Conservation (phyloP, 2,797 vertebrate genomes). For the Choloepus didactylus region DNA sequence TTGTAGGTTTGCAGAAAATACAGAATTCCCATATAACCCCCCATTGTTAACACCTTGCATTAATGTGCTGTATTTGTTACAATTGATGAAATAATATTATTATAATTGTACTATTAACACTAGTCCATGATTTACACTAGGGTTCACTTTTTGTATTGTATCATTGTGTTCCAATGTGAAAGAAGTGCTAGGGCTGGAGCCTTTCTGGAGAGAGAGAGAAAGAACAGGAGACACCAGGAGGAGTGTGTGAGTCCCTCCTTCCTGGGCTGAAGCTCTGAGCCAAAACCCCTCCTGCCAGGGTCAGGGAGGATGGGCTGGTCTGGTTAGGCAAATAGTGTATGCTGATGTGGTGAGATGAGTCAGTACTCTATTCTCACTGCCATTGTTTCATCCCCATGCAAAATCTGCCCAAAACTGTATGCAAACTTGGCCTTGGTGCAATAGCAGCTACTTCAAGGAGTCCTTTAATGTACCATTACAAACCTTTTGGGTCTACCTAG, state of each 20-base stretch:
- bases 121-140: no score
- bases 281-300: conserved; percentile 25
- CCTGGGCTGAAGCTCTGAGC: background rate
- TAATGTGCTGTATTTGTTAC: no score
- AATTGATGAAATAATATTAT: no score
- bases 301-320: background rate
- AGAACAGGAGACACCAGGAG: background rate
- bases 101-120: no score
- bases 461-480: background rate
- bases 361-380: background rate
- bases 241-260: background rate
- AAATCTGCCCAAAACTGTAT: conserved; percentile 60
- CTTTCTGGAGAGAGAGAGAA: background rate
- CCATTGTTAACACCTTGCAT: no score
- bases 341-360: background rate
- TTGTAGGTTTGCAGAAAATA: no score
- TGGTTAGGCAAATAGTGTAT: conserved; percentile 63
- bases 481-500: no score
- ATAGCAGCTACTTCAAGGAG: background rate
- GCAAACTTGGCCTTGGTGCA: conserved; percentile 48
- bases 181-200: background rate
- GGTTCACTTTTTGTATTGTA: no score
- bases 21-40: no score
- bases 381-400: conserved; percentile 44
- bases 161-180: background rate